Conservation (phyloP, 1,140 invertebrate species). For the Lasioglossum albipes region DNA sequence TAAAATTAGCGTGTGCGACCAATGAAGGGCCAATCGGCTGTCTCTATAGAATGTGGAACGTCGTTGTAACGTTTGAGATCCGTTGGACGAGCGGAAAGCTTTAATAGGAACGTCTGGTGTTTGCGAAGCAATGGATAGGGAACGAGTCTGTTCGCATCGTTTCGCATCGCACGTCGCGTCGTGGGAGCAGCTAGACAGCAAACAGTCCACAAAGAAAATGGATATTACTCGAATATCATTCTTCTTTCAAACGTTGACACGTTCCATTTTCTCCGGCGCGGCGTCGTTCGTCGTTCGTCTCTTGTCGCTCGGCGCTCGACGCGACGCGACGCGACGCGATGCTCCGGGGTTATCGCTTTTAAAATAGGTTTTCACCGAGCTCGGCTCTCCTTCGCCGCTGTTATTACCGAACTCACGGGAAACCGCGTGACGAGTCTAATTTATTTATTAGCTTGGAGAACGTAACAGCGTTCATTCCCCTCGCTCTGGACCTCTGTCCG, state of each 20-base stretch:
- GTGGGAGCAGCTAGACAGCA: slow-evolving; percentile 25
- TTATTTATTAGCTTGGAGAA: not conserved
- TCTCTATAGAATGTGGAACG: not conserved
- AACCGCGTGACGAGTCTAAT: not conserved
- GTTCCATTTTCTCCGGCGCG: slow-evolving; percentile 52
- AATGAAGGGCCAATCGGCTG: too few relatives aligned
- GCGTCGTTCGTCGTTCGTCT: slow-evolving; percentile 12
- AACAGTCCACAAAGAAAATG: slow-evolving; percentile 54
- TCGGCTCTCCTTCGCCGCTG: not conserved
- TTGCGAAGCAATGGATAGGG: not conserved
- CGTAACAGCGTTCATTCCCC: not conserved
- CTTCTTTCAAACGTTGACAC: slow-evolving; percentile 54
- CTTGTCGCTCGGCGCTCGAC: not conserved
- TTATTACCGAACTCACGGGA: not conserved
- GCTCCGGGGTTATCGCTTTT: not conserved
- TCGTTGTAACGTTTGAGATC: too few relatives aligned
- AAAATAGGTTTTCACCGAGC: not conserved
- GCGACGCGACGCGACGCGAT: not conserved
- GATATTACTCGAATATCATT: slow-evolving; percentile 56
- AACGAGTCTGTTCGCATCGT: not conserved
- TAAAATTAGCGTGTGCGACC: too few relatives aligned
- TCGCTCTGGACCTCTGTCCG: not conserved
- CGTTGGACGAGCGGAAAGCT: not conserved
- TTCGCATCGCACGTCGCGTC: slow-evolving; percentile 5
- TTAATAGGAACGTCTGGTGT: slow-evolving; percentile 28